A percentile compares a stretch with the other conserved stretches of the same genome.
These are phyloP conservation scores for Chironomus riparius DNA, from an alignment of 2,888 invertebrate genomes.

Conservation along the genomic window DNA sequence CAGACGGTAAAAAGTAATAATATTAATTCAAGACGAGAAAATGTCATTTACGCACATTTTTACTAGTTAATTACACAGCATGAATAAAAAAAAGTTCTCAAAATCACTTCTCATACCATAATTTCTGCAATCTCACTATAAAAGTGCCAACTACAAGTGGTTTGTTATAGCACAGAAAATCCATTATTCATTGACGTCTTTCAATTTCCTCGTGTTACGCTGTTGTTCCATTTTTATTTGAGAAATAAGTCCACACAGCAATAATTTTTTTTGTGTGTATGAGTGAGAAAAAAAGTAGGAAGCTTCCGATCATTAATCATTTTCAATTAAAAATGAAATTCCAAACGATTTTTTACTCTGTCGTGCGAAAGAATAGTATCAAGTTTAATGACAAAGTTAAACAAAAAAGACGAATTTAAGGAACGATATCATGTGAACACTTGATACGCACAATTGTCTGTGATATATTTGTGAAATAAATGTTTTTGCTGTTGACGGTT, in stretches of 20 bases:
- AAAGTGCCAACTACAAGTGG: too few relatives aligned
- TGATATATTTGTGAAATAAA: too few relatives aligned
- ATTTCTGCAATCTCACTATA: too few relatives aligned
- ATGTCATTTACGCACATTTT: not conserved
- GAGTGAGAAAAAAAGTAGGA: not conserved
- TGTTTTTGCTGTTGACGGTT: too few relatives aligned
- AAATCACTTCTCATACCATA: too few relatives aligned
- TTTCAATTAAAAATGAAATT: conserved; percentile 11
- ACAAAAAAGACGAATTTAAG: not conserved
- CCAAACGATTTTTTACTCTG: not conserved
- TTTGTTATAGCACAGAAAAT: not conserved
- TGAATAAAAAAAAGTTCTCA: not conserved
- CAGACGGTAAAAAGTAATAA: not conserved
- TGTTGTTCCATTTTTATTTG: too few relatives aligned
- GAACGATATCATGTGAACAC: too few relatives aligned
- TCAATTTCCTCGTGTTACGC: not conserved
- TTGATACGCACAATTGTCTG: too few relatives aligned
- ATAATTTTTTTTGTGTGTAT: not conserved
- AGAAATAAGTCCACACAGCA: too few relatives aligned
- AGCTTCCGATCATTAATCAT: conserved; percentile 19
- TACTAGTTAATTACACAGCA: not conserved
- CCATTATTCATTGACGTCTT: not conserved
- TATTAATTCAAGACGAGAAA: not conserved
- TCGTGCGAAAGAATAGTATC: not conserved
- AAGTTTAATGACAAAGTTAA: not conserved